Evolutionary conservation across 2,113 vertebrate species (phyloP), one percentile per base, ranked within the genome.

Genomic region (Oxygymnocypris stewartii): DNA sequence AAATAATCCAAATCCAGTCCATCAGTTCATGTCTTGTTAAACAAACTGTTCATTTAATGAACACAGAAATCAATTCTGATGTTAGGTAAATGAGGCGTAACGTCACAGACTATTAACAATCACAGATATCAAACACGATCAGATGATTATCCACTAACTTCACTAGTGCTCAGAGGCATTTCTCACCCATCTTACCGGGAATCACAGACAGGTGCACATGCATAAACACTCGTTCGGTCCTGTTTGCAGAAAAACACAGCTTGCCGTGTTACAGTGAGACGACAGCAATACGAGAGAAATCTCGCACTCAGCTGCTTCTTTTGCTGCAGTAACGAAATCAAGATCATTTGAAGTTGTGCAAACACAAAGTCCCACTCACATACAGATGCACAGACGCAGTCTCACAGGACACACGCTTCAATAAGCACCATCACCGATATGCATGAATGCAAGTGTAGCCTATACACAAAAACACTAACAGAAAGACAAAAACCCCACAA

Each of bases 351-450:
- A 76, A 49, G 74, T 16, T 12, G 37, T 37, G 67, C 7, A 18
- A 37, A 69, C 67, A 20, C 16, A 37, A 69, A 71, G 67, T 42
- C 37, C 37, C 10, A 0, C 20, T n/a, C 71, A n/a, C 69, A 23
- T 11, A 23, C 69, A 73, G 69, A 37, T 71, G 31, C 67, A 71
- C 18, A 18, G 40, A 73, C 1, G 18, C 20, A 1, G 4, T 49
- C 74, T 76, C 74, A 28, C 42, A 28, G 74, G 74, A 76, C 74
- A 47, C 37, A 74, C 73, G 25, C 40, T 44, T 75, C 40, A 75
- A 14, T 14, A 75, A 44, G n/a, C 23, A 44, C 75, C 10, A 51
- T 51, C 75, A 20, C n/a, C 20, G 40, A 13, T 75, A 44, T 44
- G 71, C 71, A 75, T 75, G 37, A 75, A 75, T n/a, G 37, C 23